A percentile compares a stretch with the other conserved stretches of the same genome.
These are phyloP conservation scores for Theodoxus fluviatilis DNA, from an alignment of 2,888 invertebrate species.

Conservation along the genomic window DNA sequence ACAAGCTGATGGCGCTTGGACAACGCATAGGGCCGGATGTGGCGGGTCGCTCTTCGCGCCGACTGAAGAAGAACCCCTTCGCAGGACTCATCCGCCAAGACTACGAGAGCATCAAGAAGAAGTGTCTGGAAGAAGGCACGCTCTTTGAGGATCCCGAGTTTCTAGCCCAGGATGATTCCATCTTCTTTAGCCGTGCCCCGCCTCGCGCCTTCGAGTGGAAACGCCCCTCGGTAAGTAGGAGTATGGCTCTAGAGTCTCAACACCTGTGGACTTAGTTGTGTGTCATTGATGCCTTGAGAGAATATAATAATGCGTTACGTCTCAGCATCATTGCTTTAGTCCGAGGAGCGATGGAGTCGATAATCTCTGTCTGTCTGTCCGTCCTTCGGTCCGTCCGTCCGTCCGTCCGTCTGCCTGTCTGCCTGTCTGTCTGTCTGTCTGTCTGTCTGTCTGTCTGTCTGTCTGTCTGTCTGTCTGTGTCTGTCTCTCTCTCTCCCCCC, in stretches of 20 bases:
- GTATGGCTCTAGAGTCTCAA: too few species aligned
- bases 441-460: neutral
- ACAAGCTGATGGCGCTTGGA: too few species aligned
- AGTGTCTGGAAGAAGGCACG: conserved; percentile 76
- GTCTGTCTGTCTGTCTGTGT: neutral
- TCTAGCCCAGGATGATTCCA: conserved; percentile 79
- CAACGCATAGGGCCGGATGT: conserved; percentile 7
- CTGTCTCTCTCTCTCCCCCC: neutral
- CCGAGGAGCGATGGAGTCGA: too few species aligned
- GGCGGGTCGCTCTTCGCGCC: conserved; percentile 26
- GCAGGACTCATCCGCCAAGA: conserved; percentile 70
- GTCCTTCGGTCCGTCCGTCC: too few species aligned
- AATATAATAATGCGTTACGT: too few species aligned
- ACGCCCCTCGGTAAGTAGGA: conserved; percentile 73
- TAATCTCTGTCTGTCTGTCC: too few species aligned
- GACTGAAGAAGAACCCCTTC: conserved; percentile 32
- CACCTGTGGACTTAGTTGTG: neutral
- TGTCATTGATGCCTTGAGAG: too few species aligned
- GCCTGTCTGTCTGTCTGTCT: neutral
- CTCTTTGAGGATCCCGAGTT: conserved; percentile 93
- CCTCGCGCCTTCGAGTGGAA: conserved; percentile 89
- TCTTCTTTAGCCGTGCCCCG: conserved; percentile 86
- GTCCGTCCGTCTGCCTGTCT: neutral
- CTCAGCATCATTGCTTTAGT: too few species aligned
- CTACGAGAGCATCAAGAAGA: conserved; percentile 87